Percentiles rank a stretch among this genome's conserved stretches.
Evolutionary conservation across 2,888 invertebrate species (phyloP).

Genomic region (Kryphioiulus occultus): DNA sequence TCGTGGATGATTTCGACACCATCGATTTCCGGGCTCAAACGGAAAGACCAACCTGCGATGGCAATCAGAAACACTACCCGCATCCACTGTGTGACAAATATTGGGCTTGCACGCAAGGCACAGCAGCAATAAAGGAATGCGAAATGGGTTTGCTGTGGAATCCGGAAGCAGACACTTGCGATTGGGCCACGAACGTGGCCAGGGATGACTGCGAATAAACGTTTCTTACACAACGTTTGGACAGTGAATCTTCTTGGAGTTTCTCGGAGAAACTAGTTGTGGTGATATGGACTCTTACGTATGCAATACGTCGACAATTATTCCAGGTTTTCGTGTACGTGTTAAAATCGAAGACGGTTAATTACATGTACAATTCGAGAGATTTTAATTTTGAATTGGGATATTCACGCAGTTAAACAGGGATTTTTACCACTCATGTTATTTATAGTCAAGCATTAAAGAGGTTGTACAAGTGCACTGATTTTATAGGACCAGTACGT

Average conservation of each 20-base stretch:
- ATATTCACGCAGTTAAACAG: slow-evolving; percentile 15
- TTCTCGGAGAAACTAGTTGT: neutral
- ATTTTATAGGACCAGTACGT: neutral
- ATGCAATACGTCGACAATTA: slow-evolving; percentile 11
- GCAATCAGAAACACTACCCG: neutral
- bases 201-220: slow-evolving; percentile 50
- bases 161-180: slow-evolving; percentile 44
- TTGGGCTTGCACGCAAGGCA: slow-evolving; percentile 49
- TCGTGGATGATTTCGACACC: neutral
- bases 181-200: slow-evolving; percentile 47
- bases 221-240: neutral
- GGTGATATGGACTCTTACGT: neutral
- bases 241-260: neutral
- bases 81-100: slow-evolving; percentile 50
- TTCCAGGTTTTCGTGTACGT: neutral
- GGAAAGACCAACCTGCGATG: slow-evolving; percentile 11
- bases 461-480: neutral
- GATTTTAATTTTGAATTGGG: neutral
- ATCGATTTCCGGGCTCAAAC: slow-evolving; percentile 7
- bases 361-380: too few relatives aligned
- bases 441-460: neutral
- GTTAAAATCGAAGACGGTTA: neutral
- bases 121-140: slow-evolving; percentile 44
- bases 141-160: slow-evolving; percentile 51
- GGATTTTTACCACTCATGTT: neutral